These are phyloP conservation scores for Herminia tarsipennalis DNA, from an alignment of 2,888 invertebrate species.

Conservation along the genomic window DNA sequence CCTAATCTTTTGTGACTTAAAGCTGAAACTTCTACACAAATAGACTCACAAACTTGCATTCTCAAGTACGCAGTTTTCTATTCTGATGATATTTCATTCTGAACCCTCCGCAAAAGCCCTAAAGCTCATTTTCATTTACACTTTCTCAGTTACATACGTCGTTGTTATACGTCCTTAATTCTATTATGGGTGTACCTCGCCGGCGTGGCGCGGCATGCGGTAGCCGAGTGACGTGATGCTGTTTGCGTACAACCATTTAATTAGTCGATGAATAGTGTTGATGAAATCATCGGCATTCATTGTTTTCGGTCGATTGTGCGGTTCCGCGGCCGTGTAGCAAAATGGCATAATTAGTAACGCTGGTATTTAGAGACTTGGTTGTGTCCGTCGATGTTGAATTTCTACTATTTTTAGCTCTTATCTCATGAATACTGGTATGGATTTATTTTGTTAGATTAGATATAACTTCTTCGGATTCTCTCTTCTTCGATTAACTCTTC, in stretches of 20 bases:
- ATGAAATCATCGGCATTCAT: constrained; percentile 62
- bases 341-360: constrained; percentile 16
- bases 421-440: too few species aligned
- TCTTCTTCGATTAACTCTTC: too few species aligned
- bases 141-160: constrained; percentile 33
- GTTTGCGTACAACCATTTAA: constrained; percentile 69
- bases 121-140: constrained; percentile 38
- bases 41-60: constrained; percentile 48
- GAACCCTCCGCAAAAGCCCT: constrained; percentile 13
- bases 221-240: constrained; percentile 67
- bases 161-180: constrained; percentile 50
- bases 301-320: constrained; percentile 43
- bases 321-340: constrained; percentile 18
- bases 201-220: constrained; percentile 68
- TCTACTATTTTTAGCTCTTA: too few species aligned
- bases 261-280: constrained; percentile 57
- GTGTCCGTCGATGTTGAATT: too few species aligned
- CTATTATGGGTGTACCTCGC: constrained; percentile 82
- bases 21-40: constrained; percentile 53
- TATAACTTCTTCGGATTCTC: too few species aligned
- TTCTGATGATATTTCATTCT: constrained; percentile 31
- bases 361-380: not conserved
- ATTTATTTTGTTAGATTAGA: too few species aligned
- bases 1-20: constrained; percentile 41
- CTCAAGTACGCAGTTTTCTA: constrained; percentile 52